Base-by-base conservation (phyloP, 2,113 vertebrate species). In the Okapia johnstoni region DNA sequence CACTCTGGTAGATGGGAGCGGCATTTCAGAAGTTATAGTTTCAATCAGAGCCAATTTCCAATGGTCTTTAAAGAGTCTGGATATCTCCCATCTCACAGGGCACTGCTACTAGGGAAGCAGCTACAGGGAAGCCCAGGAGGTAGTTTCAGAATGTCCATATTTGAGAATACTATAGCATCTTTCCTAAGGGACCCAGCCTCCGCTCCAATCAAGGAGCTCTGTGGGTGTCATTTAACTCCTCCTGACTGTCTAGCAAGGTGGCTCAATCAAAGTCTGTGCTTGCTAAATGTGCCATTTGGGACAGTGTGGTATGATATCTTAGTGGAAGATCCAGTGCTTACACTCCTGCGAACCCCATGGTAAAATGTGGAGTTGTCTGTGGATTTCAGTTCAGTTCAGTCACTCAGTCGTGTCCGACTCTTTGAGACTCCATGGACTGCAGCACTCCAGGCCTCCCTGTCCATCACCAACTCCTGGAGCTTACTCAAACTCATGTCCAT, bases 21-120 rank as follows among this genome's bases (percentile, higher is more conserved):
- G 16, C 10, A 48, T 66, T 36, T n/a, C 48, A 58, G 15, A 77
- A 52, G 14, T 30, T 90, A 46, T 6, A 36, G 7, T 80, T 90
- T 76, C n/a, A 14, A 46, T 93, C 55, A 48, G 46, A 94, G 13
- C 5, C 91, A 66, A 6, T 88, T 92, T 96, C 36, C 21, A 23
- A 52, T 2, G 48, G 23, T 76, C 55, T 94, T 70, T 93, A 28
- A 87, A 92, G 52, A 2, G 12, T 63, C 50, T 77, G 33, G 33
- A 2, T 84, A 85, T 23, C 48, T 90, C 58, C 28, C 57, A 66
- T 50, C 79, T 30, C 87, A 26, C 30, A 77, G 33, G 52, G 12
- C 28, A 70, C 87, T 57, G 17, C 70, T 81, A 25, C n/a, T 83
- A 50, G 50, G 16, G 66, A 14, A 87, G 15, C 13, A 16, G 21